phyloP scores from a whole-genome alignment of 2,797 vertebrate species.

The Peromyscus nudipes region DNA sequence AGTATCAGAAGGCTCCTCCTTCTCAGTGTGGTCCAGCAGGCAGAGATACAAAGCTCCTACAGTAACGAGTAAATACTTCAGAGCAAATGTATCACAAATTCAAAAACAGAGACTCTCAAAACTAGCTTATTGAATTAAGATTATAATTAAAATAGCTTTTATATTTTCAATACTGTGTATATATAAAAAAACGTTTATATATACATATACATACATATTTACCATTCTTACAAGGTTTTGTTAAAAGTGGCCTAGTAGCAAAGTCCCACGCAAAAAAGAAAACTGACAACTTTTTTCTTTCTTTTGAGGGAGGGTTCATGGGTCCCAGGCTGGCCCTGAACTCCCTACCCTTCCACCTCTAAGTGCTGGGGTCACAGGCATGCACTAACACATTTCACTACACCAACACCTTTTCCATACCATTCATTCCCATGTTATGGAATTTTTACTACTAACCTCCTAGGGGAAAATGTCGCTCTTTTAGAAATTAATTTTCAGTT shows the following conservation, averaged over 20 bases:
- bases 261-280: slow-evolving; percentile 1
- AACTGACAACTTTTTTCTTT: slow-evolving; percentile 16
- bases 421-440: background rate
- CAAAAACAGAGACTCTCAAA: slow-evolving; percentile 58
- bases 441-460: slow-evolving; percentile 49
- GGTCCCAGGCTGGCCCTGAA: background rate
- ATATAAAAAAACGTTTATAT: background rate
- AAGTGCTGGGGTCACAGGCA: background rate
- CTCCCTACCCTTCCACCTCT: background rate
- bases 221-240: background rate
- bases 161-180: background rate
- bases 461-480: background rate
- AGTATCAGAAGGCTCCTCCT: background rate
- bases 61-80: slow-evolving; percentile 40
- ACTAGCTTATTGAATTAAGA: background rate
- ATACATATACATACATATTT: background rate
- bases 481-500: slow-evolving; percentile 63
- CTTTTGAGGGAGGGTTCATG: background rate
- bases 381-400: background rate
- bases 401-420: background rate
- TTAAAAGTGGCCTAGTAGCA: slow-evolving; percentile 15
- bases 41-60: background rate
- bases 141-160: slow-evolving; percentile 41
- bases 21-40: slow-evolving; percentile 2
- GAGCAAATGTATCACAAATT: slow-evolving; percentile 1